Evolutionary conservation across 2,888 invertebrate species (phyloP), one percentile per base, ranked within the genome.

Genomic region (Sarcophaga rosellei): DNA sequence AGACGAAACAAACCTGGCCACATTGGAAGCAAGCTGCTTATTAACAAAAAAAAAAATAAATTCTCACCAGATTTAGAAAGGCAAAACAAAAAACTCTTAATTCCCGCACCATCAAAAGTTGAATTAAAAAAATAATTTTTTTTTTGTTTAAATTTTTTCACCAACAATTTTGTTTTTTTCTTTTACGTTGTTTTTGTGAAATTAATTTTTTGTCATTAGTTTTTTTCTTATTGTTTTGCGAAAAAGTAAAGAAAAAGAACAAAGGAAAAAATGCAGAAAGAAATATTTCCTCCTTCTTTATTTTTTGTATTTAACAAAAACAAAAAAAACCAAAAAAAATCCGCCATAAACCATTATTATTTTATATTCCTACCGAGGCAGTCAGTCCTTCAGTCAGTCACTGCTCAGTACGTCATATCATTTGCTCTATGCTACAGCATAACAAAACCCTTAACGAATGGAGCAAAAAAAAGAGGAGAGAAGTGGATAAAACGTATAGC

Each of bases 191-290:
- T 53, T 68, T 68, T 68, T 25, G 45, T 47, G 47, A 73, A 81
- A 81, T 47, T 74, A 62, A 62, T 62, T 62, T 81, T 68, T 81
- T 63, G 35, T 75, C 57, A 63, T 75, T 81, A 73, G 10, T 35
- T 59, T 66, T 80, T 73, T 66, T n/a, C n/a, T n/a, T 73, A 66
- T 66, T 74, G 63, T 62, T 80, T 57, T 45, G 53, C 23, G 45
- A 68, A 53, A 68, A 69, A 12, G 21, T 59, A 44, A 70, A 79
- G 10, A 57, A 44, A 2, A 57, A 76, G 10, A 45, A 62, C 4
- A 74, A 47, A 20, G 17, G 8, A 68, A 45, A 45, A 76, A 47
- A 17, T n/a, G 20, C 44, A 69, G 21, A 69, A 69, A 44, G 69
- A 44, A 69, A 74, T 63, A 74, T 74, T 74, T 74, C 74, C 63